Base-by-base conservation (phyloP, 2,888 invertebrate genomes). In the Plemyria rubiginata region DNA sequence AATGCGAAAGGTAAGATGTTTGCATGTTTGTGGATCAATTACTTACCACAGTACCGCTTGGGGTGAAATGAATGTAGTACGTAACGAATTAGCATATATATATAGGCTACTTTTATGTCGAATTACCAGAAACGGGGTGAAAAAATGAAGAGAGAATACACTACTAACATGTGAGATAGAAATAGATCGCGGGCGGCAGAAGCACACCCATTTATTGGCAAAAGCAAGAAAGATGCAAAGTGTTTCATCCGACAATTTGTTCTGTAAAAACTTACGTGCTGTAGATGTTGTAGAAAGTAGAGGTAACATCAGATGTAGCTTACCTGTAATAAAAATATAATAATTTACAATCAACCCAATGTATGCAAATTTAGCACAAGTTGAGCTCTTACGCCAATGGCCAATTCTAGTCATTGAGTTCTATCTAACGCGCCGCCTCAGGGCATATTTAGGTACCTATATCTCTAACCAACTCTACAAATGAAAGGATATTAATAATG, bases 261-360 rank as follows among this genome's bases (percentile, higher is more conserved):
- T 11, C 9, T 7, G 8, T 32, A 49, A 29, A 32, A 45, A 63
- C 70, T 67, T 49, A 68, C 70, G 57, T 57, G 51, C 32, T 32
- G 61, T 28, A 16, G 28, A 54, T 54, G 57, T 45, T 52, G 36
- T 22, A n/a, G 28, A 40, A n/a, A 29, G 59, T 46, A 57, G 54
- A 54, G 36, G 15, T 57, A 59, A 55, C 51, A 50, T 58, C 60
- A 22, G 41, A 59, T 54, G 36, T 38, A 11, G 61, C 72, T 70
- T 72, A 72, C 72, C 72, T 72, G 72, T 40, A 70, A 66, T 8
- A 56, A 60, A 55, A 62, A 57, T 22, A 11, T 38, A 7, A 15
- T 46, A 38, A 54, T 4, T 43, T 22, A 54, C 12, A 53, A 15
- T 43, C 15, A 43, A 43, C 32, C 7, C 6, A 43, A 15, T 43